phyloP scores from a whole-genome alignment of 2,113 vertebrate species.

The Sylvietta virens region DNA sequence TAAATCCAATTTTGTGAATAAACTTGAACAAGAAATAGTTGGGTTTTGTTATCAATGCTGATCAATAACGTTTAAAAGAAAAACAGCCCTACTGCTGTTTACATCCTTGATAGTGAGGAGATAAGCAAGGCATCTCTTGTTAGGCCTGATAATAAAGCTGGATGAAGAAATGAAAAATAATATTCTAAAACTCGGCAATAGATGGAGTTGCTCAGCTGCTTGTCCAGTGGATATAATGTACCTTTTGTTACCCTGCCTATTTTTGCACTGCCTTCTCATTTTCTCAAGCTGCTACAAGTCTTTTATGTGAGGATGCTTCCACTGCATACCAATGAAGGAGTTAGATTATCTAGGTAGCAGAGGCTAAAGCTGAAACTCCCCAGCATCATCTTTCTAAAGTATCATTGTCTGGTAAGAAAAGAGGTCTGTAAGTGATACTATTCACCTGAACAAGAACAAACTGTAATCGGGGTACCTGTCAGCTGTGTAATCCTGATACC shows the following conservation, averaged over 20 bases:
- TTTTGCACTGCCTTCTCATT: not conserved
- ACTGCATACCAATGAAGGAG: not conserved
- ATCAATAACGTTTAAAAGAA: not conserved
- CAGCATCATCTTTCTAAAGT: not conserved
- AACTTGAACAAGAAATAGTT: not conserved
- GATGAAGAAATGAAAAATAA: not conserved
- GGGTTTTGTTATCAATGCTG: not conserved
- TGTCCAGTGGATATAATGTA: not conserved
- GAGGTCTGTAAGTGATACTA: constrained; percentile 25
- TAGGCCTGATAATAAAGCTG: not conserved
- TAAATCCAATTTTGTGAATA: not conserved
- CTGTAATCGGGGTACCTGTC: not conserved
- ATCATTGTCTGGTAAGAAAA: constrained; percentile 20
- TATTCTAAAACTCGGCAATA: not conserved
- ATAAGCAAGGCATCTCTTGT: not conserved
- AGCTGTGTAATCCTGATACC: not conserved
- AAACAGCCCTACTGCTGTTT: not conserved
- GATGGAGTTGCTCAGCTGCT: not conserved
- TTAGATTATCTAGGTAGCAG: not conserved
- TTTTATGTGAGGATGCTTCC: not conserved
- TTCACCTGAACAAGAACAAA: not conserved
- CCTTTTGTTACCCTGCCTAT: not conserved
- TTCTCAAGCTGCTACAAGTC: not conserved
- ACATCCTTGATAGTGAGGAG: not conserved
- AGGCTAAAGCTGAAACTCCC: not conserved